Conservation (phyloP, 2,797 vertebrate species). For the Malurus leucopterus region DNA sequence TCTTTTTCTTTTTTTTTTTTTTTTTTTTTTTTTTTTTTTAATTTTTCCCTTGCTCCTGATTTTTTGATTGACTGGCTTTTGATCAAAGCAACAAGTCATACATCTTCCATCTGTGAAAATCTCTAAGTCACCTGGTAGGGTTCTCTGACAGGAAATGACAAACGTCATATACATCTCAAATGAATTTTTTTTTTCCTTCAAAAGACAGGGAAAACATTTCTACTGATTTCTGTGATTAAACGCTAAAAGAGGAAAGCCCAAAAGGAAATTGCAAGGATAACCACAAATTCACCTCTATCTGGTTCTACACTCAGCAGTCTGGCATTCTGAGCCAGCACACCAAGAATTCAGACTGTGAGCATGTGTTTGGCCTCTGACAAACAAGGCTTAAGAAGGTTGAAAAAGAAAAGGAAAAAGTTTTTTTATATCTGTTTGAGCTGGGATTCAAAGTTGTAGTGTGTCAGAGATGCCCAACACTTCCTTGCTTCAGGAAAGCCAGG, state of each 20-base stretch:
- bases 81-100: neutral
- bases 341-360: neutral
- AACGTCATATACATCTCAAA: accelerated
- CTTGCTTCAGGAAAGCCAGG: neutral
- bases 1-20: neutral
- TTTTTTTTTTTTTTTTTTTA: neutral
- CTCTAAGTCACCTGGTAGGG: neutral
- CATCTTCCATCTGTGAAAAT: neutral
- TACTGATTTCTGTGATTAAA: neutral
- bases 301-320: neutral
- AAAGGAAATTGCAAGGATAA: neutral
- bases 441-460: neutral
- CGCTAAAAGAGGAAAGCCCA: neutral
- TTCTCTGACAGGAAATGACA: neutral
- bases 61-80: neutral
- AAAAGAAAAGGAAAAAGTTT: neutral
- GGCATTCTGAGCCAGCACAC: neutral
- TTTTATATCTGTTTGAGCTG: neutral
- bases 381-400: neutral
- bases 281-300: neutral
- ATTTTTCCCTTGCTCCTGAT: neutral
- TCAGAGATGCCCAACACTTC: neutral
- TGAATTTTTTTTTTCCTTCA: neutral
- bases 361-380: neutral
- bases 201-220: neutral